Evolutionary conservation across 2,888 invertebrate species (phyloP), one percentile per base, ranked within the genome.

Genomic region (Sphaerophoria rueppellii): DNA sequence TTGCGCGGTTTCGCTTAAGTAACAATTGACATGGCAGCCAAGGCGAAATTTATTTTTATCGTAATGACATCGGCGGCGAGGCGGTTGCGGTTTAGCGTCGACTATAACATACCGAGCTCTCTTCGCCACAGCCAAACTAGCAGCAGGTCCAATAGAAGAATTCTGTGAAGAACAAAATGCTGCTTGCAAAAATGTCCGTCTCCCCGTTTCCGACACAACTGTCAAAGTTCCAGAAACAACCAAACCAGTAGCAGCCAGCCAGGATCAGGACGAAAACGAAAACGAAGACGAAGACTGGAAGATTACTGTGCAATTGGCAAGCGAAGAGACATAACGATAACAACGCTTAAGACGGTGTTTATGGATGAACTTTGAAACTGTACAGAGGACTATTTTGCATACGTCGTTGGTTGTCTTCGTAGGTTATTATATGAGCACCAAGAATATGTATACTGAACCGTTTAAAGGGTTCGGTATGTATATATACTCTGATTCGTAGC

Each of bases 41-140:
- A 81, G 85, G 77, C 82, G 81, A 82, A 87, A 87, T 87, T 86
- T 87, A 87, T 87, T 87, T 87, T 87, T 87, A 86, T 87, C 87
- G 74, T 82, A 87, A 77, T 87, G 87, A 83, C 87, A 87, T 87
- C 87, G 82, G 70, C 80, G 70, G 67, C 67, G 82, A 72, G 71
- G 71, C 55, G 57, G 63, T 63, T 57, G 65, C 74, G 65, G 55
- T 46, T 24, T 16, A 65, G 48, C 43, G 37, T 12, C 40, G 50
- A 65, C 55, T 1, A 40, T 4, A 40, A 40, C 54, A 43, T 32
- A 57, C 50, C 32, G n/a, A 16, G n/a, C 35, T 60, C 76, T 50
- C 67, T 24, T 55, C 12, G 3, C n/a, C 48, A 37, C 54, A 9
- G 32, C 43, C 11, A 3, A 43, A 43, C 11, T 73, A 43, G 54